phyloP scores from a whole-genome alignment of 2,888 invertebrate species.

The Trichopria drosophilae region DNA sequence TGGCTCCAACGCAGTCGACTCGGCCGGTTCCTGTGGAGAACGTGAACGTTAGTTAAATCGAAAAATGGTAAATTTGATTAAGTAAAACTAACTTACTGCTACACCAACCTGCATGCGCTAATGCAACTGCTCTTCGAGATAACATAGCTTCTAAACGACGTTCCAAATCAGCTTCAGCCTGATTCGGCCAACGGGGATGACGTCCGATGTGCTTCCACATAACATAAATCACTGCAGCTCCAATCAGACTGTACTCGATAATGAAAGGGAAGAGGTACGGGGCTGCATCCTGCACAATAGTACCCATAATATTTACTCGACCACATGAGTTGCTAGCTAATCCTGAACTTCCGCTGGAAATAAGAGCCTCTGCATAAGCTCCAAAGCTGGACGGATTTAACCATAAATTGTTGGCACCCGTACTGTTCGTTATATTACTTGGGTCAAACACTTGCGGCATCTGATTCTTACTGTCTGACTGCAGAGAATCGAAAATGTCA shows the following conservation, averaged over 20 bases:
- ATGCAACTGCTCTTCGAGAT: constrained; percentile 81
- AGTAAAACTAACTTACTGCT: constrained; percentile 39
- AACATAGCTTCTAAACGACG: constrained; percentile 86
- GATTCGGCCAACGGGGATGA: constrained; percentile 75
- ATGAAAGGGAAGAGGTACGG: constrained; percentile 95
- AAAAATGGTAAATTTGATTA: background rate
- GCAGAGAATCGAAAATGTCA: constrained; percentile 47
- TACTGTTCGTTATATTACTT: constrained; percentile 39
- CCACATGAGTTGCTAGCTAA: constrained; percentile 68
- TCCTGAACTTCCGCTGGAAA: constrained; percentile 41
- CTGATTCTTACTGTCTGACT: constrained; percentile 41
- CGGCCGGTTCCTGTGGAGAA: constrained; percentile 65
- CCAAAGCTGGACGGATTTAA: constrained; percentile 47
- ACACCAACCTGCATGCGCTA: constrained; percentile 75
- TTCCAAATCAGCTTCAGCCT: constrained; percentile 82
- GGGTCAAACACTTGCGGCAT: constrained; percentile 54
- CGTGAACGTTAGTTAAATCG: background rate
- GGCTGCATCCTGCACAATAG: constrained; percentile 88
- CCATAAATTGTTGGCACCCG: too few relatives aligned
- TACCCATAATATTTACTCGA: constrained; percentile 87
- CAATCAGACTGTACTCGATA: constrained; percentile 93
- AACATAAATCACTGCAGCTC: constrained; percentile 91
- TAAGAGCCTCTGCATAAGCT: constrained; percentile 51
- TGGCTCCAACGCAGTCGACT: constrained; percentile 93
- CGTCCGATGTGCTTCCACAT: constrained; percentile 96